Conservation (phyloP, 2,888 invertebrate species). For the Drosophila greeni region DNA sequence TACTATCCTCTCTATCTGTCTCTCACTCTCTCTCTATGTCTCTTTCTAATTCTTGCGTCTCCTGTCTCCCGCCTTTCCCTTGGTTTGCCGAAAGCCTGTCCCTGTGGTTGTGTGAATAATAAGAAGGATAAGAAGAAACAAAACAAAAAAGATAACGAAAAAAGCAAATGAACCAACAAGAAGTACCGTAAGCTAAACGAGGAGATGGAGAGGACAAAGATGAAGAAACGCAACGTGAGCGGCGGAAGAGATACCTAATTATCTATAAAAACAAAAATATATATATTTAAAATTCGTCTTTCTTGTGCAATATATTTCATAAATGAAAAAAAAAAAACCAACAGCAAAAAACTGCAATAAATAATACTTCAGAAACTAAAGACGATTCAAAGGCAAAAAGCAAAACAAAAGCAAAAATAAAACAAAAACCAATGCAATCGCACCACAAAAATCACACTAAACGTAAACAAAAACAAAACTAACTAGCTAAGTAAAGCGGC, state of each 20-base stretch:
- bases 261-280: constrained; percentile 27
- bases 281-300: constrained; percentile 38
- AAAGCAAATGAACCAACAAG: constrained; percentile 30
- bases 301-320: constrained; percentile 62
- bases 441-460: constrained; percentile 38
- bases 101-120: constrained; percentile 63
- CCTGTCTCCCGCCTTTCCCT: constrained; percentile 14
- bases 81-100: constrained; percentile 59
- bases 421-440: constrained; percentile 19
- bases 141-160: constrained; percentile 35
- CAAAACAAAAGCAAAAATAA: constrained; percentile 2
- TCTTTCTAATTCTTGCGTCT: background rate
- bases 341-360: constrained; percentile 19
- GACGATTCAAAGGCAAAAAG: constrained; percentile 33
- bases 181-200: constrained; percentile 29
- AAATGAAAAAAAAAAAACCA: constrained; percentile 31
- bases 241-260: constrained; percentile 27
- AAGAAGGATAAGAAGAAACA: constrained; percentile 24
- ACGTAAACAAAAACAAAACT: background rate
- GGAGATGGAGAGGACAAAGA: constrained; percentile 33
- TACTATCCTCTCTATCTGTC: background rate
- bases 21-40: background rate
- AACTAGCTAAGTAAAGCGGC: constrained; percentile 32
- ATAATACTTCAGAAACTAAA: constrained; percentile 24
- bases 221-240: constrained; percentile 24